Evolutionary conservation across 2,797 vertebrate species (phyloP).

Genomic region (Hozukius guyotensis): DNA sequence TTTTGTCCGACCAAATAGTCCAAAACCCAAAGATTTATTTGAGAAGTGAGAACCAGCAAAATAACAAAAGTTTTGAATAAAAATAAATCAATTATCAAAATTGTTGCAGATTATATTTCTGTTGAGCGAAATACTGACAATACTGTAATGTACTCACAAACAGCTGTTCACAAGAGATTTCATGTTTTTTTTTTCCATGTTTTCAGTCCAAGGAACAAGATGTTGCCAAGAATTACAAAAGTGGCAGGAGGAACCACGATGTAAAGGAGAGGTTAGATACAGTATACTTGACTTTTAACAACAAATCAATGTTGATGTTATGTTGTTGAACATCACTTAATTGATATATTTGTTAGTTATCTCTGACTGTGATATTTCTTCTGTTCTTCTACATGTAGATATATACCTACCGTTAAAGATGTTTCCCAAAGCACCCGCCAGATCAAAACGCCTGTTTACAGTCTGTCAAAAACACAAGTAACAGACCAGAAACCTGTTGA

Average conservation of each 20-base stretch:
- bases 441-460: slow-evolving; percentile 66
- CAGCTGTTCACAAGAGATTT: neutral
- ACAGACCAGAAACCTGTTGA: slow-evolving; percentile 24
- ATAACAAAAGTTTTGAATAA: neutral
- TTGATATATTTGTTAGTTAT: neutral
- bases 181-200: neutral
- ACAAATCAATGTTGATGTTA: neutral
- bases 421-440: slow-evolving; percentile 25
- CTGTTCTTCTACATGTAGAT: slow-evolving; percentile 43
- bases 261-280: slow-evolving; percentile 44
- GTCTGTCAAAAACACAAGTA: slow-evolving; percentile 8
- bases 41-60: neutral
- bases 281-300: neutral
- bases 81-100: neutral
- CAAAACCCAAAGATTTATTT: neutral
- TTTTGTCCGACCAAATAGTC: neutral
- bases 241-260: neutral
- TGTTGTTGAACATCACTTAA: neutral
- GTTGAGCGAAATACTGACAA: neutral
- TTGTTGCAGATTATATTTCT: neutral
- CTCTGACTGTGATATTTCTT: slow-evolving; percentile 1
- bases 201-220: slow-evolving; percentile 41
- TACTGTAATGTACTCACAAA: neutral
- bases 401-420: slow-evolving; percentile 12
- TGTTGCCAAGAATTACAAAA: neutral